These are phyloP conservation scores for Drosophila meridionalis DNA, from an alignment of 2,888 invertebrate genomes.

Conservation along the genomic window DNA sequence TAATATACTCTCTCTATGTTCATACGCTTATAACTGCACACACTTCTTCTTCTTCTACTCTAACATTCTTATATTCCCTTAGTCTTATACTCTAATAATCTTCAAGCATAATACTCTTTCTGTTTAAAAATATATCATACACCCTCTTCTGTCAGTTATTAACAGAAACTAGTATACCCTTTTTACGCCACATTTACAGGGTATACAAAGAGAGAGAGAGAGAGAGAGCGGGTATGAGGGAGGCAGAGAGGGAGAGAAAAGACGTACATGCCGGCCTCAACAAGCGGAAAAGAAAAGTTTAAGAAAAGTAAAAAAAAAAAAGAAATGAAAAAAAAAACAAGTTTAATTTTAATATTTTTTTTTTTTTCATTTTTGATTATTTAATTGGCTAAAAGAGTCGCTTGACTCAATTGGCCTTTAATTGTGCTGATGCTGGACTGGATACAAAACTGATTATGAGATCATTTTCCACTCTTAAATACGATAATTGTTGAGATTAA, in stretches of 20 bases:
- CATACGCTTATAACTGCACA: no score
- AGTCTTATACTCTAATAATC: no score
- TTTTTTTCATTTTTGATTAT: conserved; percentile 23
- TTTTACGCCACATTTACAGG: not conserved
- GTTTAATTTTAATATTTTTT: conserved; percentile 25
- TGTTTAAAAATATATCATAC: no score
- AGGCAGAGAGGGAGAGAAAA: conserved; percentile 1
- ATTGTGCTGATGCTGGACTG: conserved; percentile 30
- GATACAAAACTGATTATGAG: conserved; percentile 28
- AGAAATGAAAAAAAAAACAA: conserved; percentile 40
- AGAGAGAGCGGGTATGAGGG: not conserved
- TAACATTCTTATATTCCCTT: no score
- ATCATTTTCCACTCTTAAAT: conserved; percentile 29
- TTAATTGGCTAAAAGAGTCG: conserved; percentile 48
- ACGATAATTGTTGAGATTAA: conserved; percentile 17
- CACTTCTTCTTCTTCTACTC: no score
- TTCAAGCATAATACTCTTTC: no score
- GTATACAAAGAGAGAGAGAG: not conserved
- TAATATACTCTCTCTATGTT: no score
- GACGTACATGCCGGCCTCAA: conserved; percentile 32
- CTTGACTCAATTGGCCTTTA: conserved; percentile 56
- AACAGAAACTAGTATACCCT: not conserved
- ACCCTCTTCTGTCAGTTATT: no score
- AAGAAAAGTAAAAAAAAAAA: conserved; percentile 47
- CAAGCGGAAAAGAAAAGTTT: conserved; percentile 61